Evolutionary conservation across 2,888 invertebrate genomes (phyloP).

Genomic region (Strigamia transsilvanica): DNA sequence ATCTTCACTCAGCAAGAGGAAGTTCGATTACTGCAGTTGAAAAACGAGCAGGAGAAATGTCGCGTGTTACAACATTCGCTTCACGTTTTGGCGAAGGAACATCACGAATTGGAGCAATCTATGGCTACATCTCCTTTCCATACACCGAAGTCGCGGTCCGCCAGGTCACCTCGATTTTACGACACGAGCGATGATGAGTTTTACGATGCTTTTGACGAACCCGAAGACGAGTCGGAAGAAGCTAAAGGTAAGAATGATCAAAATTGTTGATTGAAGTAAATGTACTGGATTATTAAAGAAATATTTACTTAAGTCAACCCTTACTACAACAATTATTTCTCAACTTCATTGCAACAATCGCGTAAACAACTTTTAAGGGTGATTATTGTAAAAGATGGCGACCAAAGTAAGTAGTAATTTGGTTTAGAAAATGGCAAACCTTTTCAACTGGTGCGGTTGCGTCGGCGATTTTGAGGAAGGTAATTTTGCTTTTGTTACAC

Average conservation of each 20-base stretch:
- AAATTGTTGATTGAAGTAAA: too few species aligned
- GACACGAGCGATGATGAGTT: slow-evolving; percentile 60
- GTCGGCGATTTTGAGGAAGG: slow-evolving; percentile 10
- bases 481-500: neutral
- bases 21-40: slow-evolving; percentile 65
- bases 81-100: slow-evolving; percentile 73
- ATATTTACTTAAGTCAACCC: too few species aligned
- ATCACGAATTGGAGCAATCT: slow-evolving; percentile 74
- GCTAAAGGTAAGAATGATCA: neutral
- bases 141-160: slow-evolving; percentile 56
- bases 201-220: slow-evolving; percentile 59
- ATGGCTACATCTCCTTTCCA: slow-evolving; percentile 64
- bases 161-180: slow-evolving; percentile 57
- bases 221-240: neutral
- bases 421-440: neutral
- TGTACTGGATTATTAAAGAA: too few species aligned
- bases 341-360: neutral
- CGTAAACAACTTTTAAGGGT: neutral
- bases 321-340: neutral
- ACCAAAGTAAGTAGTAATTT: neutral
- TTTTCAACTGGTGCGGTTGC: neutral
- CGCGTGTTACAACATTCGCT: slow-evolving; percentile 74
- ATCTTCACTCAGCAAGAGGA: slow-evolving; percentile 73
- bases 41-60: slow-evolving; percentile 70
- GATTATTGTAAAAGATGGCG: neutral